Evolutionary conservation across 2,113 vertebrate species (phyloP).

Genomic region (Eira barbara): DNA sequence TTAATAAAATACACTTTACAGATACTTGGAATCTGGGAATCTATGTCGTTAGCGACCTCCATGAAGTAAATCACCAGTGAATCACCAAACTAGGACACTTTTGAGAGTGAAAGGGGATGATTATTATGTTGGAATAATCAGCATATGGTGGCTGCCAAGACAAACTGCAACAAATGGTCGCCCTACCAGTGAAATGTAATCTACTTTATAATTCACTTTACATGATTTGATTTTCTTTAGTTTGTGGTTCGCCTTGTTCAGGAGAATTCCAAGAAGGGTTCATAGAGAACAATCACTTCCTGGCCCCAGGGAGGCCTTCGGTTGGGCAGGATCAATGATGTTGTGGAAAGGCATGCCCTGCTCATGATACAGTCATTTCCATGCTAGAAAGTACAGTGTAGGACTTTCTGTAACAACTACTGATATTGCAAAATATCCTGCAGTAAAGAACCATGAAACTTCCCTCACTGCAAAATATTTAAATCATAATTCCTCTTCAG

Average conservation of each 20-base stretch:
- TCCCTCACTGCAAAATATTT: constrained; percentile 5
- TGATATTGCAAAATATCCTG: not conserved
- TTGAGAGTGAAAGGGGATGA: not conserved
- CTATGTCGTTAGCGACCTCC: not conserved
- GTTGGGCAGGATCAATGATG: not conserved
- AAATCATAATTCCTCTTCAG: constrained; percentile 64
- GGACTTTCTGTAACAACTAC: constrained; percentile 31
- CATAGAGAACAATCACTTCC: not conserved
- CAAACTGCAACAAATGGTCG: not conserved
- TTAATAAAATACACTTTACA: constrained; percentile 11
- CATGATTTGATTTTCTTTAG: constrained; percentile 36
- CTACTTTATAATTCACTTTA: not conserved
- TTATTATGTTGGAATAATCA: not conserved
- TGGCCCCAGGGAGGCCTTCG: not conserved
- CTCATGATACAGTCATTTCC: not conserved
- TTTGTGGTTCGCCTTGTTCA: not conserved
- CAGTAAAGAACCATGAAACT: constrained; percentile 28
- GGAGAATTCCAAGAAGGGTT: constrained; percentile 31
- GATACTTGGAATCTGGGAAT: constrained; percentile 33
- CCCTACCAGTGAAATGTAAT: not conserved
- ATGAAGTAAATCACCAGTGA: not conserved
- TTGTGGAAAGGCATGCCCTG: not conserved
- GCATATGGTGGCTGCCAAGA: not conserved
- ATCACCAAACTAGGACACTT: not conserved
- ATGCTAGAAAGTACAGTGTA: not conserved